Evolutionary conservation across 2,797 vertebrate genomes (phyloP), one percentile per base, ranked within the genome.

Genomic region (Cirrhinus molitorella): DNA sequence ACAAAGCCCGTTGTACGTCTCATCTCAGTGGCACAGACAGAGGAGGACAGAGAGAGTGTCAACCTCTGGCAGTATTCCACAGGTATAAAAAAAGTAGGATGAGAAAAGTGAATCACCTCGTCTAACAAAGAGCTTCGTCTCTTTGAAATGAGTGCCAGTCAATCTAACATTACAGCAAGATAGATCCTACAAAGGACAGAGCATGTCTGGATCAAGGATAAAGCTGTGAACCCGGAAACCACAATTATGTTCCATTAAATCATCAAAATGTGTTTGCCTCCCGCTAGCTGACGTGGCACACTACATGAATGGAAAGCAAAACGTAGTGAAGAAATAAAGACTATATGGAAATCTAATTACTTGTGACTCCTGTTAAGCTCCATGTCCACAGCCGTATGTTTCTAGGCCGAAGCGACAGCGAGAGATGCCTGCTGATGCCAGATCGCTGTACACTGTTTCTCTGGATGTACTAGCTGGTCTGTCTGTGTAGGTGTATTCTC

Each of bases 121-220:
- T 37, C 61, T 55, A 88, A 84, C 82, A 86, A 84, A 80, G 77
- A 25, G 17, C 31, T 16, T 31, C 1, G 4, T 83, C 65, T 23
- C 61, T 84, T 88, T 84, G 45, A 73, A 68, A 83, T 70, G 47
- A 66, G 25, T 72, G 79, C 34, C 79, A 82, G 79, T 73, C 67
- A 84, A 83, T 70, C 59, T 51, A 66, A 51, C 57, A 37, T 28
- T 74, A 83, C 28, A 73, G 47, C 31, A 49, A 61, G 83, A 59
- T 72, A 66, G 79, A 83, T 85, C 68, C 74, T 71, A 70, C 28
- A 78, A 70, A 57, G 40, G 40, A 63, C 17, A 43, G 3, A 51
- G 12, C 45, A 21, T 65, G 4, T 68, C 75, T 53, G 66, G 49
- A 67, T 82, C 40, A 72, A 49, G 25, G 43, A 65, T 61, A 53